Evolutionary conservation across 2,113 vertebrate genomes (phyloP), one percentile per base, ranked within the genome.

Genomic region (Pionites leucogaster): DNA sequence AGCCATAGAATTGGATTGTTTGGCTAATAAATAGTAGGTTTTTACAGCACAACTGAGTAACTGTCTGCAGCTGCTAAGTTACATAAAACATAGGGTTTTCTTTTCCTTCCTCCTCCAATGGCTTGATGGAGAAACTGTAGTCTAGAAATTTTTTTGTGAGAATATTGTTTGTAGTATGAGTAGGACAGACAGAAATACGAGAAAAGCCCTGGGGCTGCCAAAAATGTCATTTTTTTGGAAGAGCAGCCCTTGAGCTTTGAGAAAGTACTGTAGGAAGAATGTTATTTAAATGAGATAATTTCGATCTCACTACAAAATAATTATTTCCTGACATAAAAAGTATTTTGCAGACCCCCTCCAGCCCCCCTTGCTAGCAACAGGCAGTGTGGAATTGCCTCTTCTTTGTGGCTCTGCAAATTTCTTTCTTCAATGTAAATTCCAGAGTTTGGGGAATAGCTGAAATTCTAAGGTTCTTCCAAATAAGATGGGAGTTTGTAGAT

Each of bases 231-330:
- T 96, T 93, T 95, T 95, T 96, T 97, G 86, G 88, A 98, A 98
- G 79, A 95, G 67, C 59, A 92, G 35, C 90, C 86, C 71, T 86
- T 83, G 64, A 62, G 82, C 92, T 96, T 95, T 97, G 87, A 95
- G 92, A 97, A 97, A 96, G 91, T 85, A 95, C 69, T 95, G 93
- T 91, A 96, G 93, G 95, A 97, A 96, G 98, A 98, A 97, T 97
- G 88, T 65, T 98, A 93, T 97, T 97, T 95, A 94, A 91, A 90
- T 97, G 96, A 98, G 94, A 93, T 97, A 97, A 97, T 97, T 97
- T 97, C 92, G 97, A 84, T 90, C 90, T 97, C 95, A 95, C 82
- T 90, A 90, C 94, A 96, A 76, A 96, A 94, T 93, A 96, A 95
- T 96, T 92, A 94, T 77, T 95, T 93, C 89, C 78, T 86, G 75